Evolutionary conservation across 2,888 invertebrate genomes (phyloP), one percentile per base, ranked within the genome.

Genomic region (Hypsopygia costalis): DNA sequence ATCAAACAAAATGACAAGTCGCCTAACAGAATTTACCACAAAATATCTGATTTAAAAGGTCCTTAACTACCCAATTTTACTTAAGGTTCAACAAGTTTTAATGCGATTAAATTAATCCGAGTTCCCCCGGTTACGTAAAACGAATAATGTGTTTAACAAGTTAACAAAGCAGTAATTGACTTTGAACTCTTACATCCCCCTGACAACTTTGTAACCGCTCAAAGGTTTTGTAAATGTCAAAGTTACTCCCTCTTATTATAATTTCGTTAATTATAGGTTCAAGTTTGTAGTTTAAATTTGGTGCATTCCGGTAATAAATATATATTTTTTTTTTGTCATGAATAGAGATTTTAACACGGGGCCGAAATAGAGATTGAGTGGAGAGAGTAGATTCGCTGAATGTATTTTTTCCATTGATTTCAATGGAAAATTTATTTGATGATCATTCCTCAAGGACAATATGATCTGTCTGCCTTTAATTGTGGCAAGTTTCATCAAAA

Each of bases 101-200:
- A 28, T 27, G 34, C 29, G 33, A 38, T 38, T 40, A 42, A 37
- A 37, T 40, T 25, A 36, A 38, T 28, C 10, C 21, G 16, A 22
- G 16, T 8, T 34, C 33, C 27, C 34, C 22, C 31, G 36, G 22
- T 45, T 40, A 44, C 43, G 32, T 40, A 30, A 41, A 47, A 40
- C 40, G 47, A 44, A 45, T 45, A 41, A 42, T 38, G 39, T 29
- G 35, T 49, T 39, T 37, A 41, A 41, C 47, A 34, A 47, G 44
- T 46, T 53, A 49, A 52, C 52, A 51, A 52, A 35, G 34, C 34
- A 38, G 22, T 56, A 59, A 61, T 59, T 53, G 52, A 52, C 52
- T 61, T 50, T 45, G 33, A 41, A 51, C 43, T 48, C 43, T 40
- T 43, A 47, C 43, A 47, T 50, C 37, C 46, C 42, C 27, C 16